Percentiles rank a stretch among this genome's conserved stretches.
Evolutionary conservation across 2,113 vertebrate genomes (phyloP).

Genomic region (Hydrolagus affinis): DNA sequence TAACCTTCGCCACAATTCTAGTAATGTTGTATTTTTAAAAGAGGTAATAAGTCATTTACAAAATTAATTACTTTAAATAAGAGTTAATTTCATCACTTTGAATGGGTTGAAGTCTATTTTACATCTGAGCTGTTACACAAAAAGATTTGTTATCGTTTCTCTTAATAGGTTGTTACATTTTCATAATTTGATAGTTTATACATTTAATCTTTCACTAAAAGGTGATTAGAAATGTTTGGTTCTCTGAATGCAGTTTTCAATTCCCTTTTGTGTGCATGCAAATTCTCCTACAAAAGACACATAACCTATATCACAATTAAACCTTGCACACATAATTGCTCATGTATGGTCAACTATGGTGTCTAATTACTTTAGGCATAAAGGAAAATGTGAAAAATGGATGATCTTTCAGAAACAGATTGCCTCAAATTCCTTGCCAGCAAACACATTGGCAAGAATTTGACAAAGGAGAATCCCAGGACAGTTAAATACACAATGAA

Average conservation of each 20-base stretch:
- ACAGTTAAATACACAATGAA: neutral
- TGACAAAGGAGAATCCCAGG: neutral
- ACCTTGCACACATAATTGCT: constrained; percentile 17
- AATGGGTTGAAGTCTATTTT: neutral
- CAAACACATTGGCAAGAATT: neutral
- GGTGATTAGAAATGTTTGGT: constrained; percentile 27
- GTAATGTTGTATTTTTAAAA: no score
- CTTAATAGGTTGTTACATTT: constrained; percentile 31
- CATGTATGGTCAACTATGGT: neutral
- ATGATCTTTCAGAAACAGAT: neutral
- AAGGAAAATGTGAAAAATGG: constrained; percentile 6
- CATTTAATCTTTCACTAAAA: constrained; percentile 21
- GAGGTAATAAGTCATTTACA: no score
- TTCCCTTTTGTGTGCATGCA: constrained; percentile 23
- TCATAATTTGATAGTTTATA: constrained; percentile 22
- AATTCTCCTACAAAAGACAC: constrained; percentile 10
- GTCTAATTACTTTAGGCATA: constrained; percentile 22
- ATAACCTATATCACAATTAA: constrained; percentile 24
- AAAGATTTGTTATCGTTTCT: constrained; percentile 16
- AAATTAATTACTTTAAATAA: neutral
- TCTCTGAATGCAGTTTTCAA: constrained; percentile 26
- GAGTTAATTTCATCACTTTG: neutral
- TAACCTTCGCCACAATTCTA: no score
- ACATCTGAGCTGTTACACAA: neutral
- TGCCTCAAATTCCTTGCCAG: neutral